These are phyloP conservation scores for Acropternis orthonyx DNA, from an alignment of 2,797 vertebrate genomes.

Conservation along the genomic window DNA sequence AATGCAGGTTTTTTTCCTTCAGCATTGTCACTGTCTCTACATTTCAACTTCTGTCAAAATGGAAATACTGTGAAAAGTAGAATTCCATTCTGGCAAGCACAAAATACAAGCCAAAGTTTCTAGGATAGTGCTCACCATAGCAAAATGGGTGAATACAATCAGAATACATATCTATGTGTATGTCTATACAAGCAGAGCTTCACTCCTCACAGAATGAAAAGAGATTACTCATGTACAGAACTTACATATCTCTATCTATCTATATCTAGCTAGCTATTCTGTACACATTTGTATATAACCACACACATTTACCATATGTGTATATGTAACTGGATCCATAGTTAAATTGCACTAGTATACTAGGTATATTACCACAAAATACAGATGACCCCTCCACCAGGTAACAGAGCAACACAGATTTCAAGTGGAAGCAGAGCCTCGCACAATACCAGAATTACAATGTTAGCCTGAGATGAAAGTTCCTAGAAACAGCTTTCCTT, in stretches of 20 bases:
- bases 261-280: background rate
- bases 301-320: accelerated
- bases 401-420: background rate
- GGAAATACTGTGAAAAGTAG: background rate
- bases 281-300: background rate
- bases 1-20: background rate
- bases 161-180: background rate
- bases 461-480: slow-evolving; percentile 22
- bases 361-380: background rate
- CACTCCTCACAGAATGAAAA: background rate
- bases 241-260: background rate
- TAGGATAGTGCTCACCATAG: background rate
- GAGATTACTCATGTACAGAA: background rate
- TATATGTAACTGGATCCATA: background rate
- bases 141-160: background rate
- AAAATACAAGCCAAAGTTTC: background rate
- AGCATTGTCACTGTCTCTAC: background rate
- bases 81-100: background rate
- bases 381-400: background rate
- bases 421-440: accelerated
- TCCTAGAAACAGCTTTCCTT: slow-evolving; percentile 36
- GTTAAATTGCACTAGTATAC: background rate
- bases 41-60: background rate
- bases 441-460: background rate
- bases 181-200: background rate